Evolutionary conservation across 1,140 invertebrate genomes (phyloP).

Genomic region (Teleogryllus occipitalis): DNA sequence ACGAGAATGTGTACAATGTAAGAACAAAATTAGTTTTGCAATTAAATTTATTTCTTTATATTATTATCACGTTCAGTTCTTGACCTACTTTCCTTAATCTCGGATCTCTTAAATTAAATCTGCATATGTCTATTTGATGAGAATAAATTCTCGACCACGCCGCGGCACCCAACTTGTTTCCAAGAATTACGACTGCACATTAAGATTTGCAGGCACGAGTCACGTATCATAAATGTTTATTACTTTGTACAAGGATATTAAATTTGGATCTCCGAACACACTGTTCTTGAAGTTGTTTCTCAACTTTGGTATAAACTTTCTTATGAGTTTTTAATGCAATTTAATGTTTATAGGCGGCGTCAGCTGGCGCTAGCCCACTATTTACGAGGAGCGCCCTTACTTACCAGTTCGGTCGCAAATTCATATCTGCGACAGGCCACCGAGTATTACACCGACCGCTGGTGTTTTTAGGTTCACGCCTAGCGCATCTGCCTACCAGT

Average conservation of each 20-base stretch:
- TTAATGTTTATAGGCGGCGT: background rate
- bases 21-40: no score
- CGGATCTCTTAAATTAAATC: background rate
- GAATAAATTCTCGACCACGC: background rate
- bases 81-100: background rate
- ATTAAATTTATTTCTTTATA: no score
- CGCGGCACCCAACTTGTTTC: background rate
- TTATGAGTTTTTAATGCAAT: background rate
- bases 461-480: no score
- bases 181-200: conserved; percentile 4
- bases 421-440: no score
- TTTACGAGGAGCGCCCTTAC: no score
- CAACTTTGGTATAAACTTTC: background rate
- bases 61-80: background rate
- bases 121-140: background rate
- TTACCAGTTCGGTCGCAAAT: no score
- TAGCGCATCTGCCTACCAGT: no score
- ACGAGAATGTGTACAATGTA: no score
- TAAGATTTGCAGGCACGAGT: background rate
- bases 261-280: background rate
- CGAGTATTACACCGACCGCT: no score
- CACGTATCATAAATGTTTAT: conserved; percentile 1
- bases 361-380: no score
- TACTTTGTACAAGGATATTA: conserved; percentile 1
- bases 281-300: background rate